Base-by-base conservation (phyloP, 2,113 vertebrate genomes). In the Callorhinus ursinus region DNA sequence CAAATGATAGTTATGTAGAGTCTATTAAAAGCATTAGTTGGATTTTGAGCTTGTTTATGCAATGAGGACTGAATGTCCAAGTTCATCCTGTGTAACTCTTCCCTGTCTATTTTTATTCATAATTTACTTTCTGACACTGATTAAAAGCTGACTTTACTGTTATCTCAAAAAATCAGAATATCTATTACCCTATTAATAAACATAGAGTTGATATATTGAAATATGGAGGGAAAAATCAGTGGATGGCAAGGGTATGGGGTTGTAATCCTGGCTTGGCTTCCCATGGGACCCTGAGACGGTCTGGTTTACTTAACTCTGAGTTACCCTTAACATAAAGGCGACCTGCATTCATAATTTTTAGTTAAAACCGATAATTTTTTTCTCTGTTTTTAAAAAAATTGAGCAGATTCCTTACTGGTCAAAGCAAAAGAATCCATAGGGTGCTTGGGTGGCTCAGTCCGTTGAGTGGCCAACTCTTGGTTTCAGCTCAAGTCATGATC, bases 1-100 rank as follows among this genome's bases (percentile, higher is more conserved):
- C 51, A 97, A 94, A 96, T 90, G 93, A 96, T 61, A 95, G 74
- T 61, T 86, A 96, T 97, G 97, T 93, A 93, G 95, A 81, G 79
- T 96, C 89, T 93, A 92, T 90, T 96, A 95, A 86, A 93, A 92
- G 74, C 42, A 71, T 95, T 89, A 81, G 96, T 59, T 95, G 72
- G 55, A 96, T 93, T 98, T 95, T 80, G 61, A 96, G 85, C 88
- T 92, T 93, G 95, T 63, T 90, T 93, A 55, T 83, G 85, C 79
- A 93, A 89, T 21, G n/a, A 65, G 5, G 39, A 51, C 61, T 69
- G 71, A 53, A 69, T 67, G 42, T 80, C 80, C 21, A 13, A 21
- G 31, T 92, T 59, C 18, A 5, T 84, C 33, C 11, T 15, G 0
- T 11, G 22, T 39, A 86, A 69, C 39, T 22, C 3, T 3, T 2